Evolutionary conservation across 2,797 vertebrate species (phyloP), one percentile per base, ranked within the genome.

Genomic region (Notoglanidium macrostoma): DNA sequence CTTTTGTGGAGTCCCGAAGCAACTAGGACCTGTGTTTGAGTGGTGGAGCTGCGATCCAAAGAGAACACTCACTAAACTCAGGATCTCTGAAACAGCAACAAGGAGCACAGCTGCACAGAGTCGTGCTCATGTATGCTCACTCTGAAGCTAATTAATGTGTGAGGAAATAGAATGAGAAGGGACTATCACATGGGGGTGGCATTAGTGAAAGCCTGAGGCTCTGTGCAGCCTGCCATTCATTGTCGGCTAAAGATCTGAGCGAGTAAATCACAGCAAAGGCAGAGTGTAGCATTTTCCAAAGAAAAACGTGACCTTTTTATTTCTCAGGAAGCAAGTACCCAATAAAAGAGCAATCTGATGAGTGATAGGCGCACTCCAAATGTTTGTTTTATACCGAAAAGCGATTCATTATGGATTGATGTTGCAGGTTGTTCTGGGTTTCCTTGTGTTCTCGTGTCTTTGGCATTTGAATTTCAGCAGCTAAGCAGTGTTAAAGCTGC

Each of bases 401-500:
- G 68, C 44, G 65, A 49, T 85, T 86, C 80, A 86, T 88, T 72
- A 83, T 85, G 87, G 70, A 86, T 84, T 81, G 49, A 84, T 85
- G 23, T 86, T 87, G 68, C 85, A 83, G 70, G 87, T 72, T 86
- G 85, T 85, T 87, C 78, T 80, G 49, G 90, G 88, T 87, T 82
- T 80, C 55, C 77, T 83, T 78, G 85, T 88, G 84, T 89, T 86
- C 89, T 78, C 44, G 63, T 90, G 80, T 87, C 84, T 86, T 86
- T 88, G 86, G 81, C 67, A 65, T 87, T 86, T 84, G 84, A 86
- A 91, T 89, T 89, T 90, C 87, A 88, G 88, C 89, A 91, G 88
- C 89, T 91, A 90, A 90, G 89, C 87, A 89, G 89, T 88, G 86
- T 91, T 88, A 91, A 89, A 86, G 70, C 89, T 86, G 89, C 90